A percentile compares a stretch with the other conserved stretches of the same genome.
Evolutionary conservation across 2,113 vertebrate species (phyloP).

Genomic region (Phrynocephalus versicolor): DNA sequence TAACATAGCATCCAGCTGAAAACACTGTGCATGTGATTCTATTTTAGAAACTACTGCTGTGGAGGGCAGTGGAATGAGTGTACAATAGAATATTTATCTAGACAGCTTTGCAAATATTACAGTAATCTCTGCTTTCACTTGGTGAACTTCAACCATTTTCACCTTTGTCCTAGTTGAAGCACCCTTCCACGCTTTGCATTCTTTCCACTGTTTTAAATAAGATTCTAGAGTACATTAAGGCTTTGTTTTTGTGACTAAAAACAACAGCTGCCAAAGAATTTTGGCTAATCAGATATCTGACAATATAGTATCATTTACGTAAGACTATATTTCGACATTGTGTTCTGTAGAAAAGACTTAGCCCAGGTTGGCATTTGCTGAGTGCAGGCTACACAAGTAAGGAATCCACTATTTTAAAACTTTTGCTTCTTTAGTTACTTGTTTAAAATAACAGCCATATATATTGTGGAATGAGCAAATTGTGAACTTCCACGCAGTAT

Average conservation of each 20-base stretch:
- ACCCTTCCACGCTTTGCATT: background rate
- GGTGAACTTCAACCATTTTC: background rate
- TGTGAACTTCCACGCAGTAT: background rate
- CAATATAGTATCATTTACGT: background rate
- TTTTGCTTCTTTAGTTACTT: no score
- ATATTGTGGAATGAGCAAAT: no score
- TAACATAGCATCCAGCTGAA: background rate
- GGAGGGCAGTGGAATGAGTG: background rate
- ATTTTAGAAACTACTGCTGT: constrained; percentile 3
- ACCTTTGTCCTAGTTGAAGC: constrained; percentile 14
- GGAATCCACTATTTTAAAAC: background rate
- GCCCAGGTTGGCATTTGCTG: background rate
- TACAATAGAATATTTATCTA: background rate
- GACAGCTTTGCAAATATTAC: background rate
- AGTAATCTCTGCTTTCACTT: background rate
- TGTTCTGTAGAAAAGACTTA: background rate
- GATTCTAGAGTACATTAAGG: background rate
- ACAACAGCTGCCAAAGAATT: background rate
- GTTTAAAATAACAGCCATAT: background rate
- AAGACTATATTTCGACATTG: background rate
- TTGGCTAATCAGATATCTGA: background rate
- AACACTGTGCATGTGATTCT: background rate
- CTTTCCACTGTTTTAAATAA: background rate
- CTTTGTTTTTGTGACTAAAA: background rate
- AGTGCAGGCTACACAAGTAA: background rate